Base-by-base conservation (phyloP, 2,888 invertebrate genomes). In the Nomada ruficornis region DNA sequence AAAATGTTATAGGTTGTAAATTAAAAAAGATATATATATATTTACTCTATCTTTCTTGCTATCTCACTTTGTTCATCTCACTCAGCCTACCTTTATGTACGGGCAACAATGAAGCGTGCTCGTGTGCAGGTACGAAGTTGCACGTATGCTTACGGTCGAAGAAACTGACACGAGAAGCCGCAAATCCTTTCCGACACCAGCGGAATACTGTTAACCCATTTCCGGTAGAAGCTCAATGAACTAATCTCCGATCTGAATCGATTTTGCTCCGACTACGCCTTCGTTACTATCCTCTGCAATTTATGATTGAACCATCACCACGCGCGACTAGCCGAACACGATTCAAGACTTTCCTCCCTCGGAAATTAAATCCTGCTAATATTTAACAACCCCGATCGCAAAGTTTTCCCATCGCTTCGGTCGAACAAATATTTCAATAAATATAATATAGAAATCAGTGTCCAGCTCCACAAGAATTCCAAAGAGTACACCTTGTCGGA, bases 201-300 rank as follows among this genome's bases (percentile, higher is more conserved):
- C 44, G 62, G 62, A 70, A 55, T 72, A 76, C 47, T 63, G 76
- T 76, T 72, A 63, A 57, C 76, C 74, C 47, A 73, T 73, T 73
- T 77, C 74, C 76, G 74, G 74, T 77, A 44, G 73, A 72, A 72
- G 72, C 55, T 63, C 71, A 54, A 73, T 73, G 57, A 55, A 55
- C 55, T 76, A 71, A 55, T 54, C 74, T 29, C 23, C 15, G 36
- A 63, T 57, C 57, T 57, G 29, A 29, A 50, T 50, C 62, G 76
- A 57, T 64, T 63, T 77, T 50, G 26, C 72, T 77, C 9, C 36
- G 23, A 18, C 47, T 55, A 44, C 36, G 11, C 42, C 50, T 42
- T 29, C 73, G 47, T 42, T 57, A 64, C 73, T 42, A 44, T 73
- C 23, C 18, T 10, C 26, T 7, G 54, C 23, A 70, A 75, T 62